Evolutionary conservation across 2,888 invertebrate species (phyloP).

Genomic region (Eupithecia subfuscata): DNA sequence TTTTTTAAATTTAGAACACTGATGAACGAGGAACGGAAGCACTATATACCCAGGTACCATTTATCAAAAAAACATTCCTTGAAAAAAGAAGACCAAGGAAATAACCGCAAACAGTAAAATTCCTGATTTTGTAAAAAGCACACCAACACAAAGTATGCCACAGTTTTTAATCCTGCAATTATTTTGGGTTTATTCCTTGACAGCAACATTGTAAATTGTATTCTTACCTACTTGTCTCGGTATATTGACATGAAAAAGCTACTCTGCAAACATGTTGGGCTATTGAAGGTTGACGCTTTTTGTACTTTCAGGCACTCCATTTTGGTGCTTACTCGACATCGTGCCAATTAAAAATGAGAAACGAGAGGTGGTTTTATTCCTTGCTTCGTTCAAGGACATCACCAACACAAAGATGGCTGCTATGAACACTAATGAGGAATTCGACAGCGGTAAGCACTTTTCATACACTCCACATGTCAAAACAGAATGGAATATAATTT

Average conservation of each 20-base stretch:
- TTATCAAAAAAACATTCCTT: no score
- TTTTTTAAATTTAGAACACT: not conserved
- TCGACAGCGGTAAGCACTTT: slow-evolving; percentile 91
- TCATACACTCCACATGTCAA: slow-evolving; percentile 48
- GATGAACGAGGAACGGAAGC: no score
- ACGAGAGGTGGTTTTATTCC: slow-evolving; percentile 96
- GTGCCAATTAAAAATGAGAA: slow-evolving; percentile 99
- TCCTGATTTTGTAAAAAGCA: not conserved
- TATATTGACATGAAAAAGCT: slow-evolving; percentile 5
- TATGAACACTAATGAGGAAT: slow-evolving; percentile 92
- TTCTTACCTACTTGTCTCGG: not conserved
- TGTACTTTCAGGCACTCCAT: slow-evolving; percentile 89
- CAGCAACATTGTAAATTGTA: not conserved
- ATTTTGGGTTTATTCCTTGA: not conserved
- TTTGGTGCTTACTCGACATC: slow-evolving; percentile 98
- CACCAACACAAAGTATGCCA: not conserved
- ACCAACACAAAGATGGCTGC: slow-evolving; percentile 95
- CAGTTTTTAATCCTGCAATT: not conserved
- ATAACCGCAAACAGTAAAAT: not conserved
- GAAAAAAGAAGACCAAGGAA: not conserved
- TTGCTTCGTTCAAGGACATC: slow-evolving; percentile 98
- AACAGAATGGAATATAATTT: slow-evolving; percentile 49
- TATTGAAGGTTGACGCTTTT: slow-evolving; percentile 41
- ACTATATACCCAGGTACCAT: no score
- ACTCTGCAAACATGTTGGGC: not conserved